A percentile compares a stretch with the other conserved stretches of the same genome.
phyloP scores from a whole-genome alignment of 37 sponge, comb jelly and placozoan species.

The Ianthella basta region DNA sequence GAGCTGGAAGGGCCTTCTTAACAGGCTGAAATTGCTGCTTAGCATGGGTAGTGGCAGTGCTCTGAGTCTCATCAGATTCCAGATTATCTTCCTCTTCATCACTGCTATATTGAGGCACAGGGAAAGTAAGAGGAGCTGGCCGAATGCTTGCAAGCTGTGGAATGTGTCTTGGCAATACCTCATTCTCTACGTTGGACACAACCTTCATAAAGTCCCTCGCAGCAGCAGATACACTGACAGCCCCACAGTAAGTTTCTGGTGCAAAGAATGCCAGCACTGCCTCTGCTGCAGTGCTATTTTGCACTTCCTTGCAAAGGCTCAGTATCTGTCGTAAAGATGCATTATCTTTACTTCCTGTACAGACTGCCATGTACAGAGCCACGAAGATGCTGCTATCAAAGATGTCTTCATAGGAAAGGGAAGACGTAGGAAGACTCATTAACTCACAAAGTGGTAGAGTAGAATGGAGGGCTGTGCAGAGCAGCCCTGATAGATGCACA shows the following conservation, averaged over 20 bases:
- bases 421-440: not conserved
- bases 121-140: no score
- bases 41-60: not conserved
- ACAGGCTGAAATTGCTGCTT: not conserved
- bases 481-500: not conserved
- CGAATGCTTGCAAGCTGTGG: not conserved
- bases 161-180: not conserved
- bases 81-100: not conserved
- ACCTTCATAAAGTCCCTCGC: not conserved
- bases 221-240: not conserved
- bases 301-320: not conserved
- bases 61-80: not conserved
- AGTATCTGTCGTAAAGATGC: not conserved
- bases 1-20: not conserved
- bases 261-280: not conserved
- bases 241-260: not conserved
- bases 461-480: not conserved
- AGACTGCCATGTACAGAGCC: not conserved
- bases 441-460: not conserved
- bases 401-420: not conserved
- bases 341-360: not conserved
- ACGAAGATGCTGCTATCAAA: conserved; percentile 20
- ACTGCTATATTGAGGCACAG: no score
- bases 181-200: not conserved
- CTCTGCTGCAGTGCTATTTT: not conserved